These are phyloP conservation scores for Phyllotreta cruciferae DNA, from an alignment of 2,888 invertebrate species.

Conservation along the genomic window DNA sequence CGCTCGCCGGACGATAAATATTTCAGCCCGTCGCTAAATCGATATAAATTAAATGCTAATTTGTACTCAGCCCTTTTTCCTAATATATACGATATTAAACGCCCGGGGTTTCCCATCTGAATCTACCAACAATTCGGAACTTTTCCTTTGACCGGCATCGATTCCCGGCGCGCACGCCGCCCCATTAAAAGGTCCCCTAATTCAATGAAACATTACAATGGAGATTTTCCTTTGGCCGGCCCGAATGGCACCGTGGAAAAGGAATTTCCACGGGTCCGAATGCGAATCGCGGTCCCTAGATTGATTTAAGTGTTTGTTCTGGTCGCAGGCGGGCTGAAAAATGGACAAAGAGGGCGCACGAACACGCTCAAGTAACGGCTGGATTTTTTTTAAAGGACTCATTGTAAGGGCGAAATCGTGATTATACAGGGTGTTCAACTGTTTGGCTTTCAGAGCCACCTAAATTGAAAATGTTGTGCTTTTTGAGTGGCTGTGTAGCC, in stretches of 20 bases:
- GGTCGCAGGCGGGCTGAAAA: not conserved
- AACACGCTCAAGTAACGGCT: no score
- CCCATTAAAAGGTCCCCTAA: conserved; percentile 20
- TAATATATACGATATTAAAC: no score
- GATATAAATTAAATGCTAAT: no score
- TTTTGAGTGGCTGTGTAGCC: no score
- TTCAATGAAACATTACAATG: conserved; percentile 29
- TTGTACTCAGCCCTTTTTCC: no score
- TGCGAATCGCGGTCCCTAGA: conserved; percentile 6
- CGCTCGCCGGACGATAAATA: no score
- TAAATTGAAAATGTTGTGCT: no score
- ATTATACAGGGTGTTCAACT: no score
- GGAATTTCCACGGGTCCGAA: conserved; percentile 1
- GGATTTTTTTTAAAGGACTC: no score
- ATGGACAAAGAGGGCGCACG: not conserved
- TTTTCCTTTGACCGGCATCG: conserved; percentile 13
- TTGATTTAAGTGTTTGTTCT: conserved; percentile 19
- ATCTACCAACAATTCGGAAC: conserved; percentile 11
- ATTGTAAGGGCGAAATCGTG: no score
- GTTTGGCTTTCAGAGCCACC: no score
- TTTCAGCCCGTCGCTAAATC: no score
- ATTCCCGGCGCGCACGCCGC: conserved; percentile 16
- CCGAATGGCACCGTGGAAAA: conserved; percentile 19
- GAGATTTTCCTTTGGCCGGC: conserved; percentile 22
- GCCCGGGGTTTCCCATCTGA: not conserved